Evolutionary conservation across 2,888 invertebrate genomes (phyloP), one percentile per base, ranked within the genome.

Genomic region (Caenorhabditis macrosperma): DNA sequence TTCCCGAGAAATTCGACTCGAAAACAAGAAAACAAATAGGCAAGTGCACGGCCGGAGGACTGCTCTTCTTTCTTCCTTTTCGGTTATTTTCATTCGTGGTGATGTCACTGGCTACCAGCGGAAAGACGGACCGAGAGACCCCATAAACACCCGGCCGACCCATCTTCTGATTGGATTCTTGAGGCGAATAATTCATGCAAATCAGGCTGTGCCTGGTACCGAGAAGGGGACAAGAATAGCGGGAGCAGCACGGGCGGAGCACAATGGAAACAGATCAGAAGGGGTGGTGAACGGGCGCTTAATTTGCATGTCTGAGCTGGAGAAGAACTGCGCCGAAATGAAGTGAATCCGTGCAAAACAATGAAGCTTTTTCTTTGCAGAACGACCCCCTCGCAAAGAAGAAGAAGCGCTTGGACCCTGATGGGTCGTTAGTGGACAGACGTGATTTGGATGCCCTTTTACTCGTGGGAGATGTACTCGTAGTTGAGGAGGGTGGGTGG

Each of bases 291-390:
- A 30, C 28, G 30, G 30, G 17, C 15, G 1, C 28, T 17, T 7
- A 28, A 61, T 61, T 61, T 46, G 46, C 61, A 46, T 61, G 61
- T 61, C 61, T 55, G 33, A 33, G 33, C 33, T 15, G 28, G 17
- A n/a, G 33, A 5, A 33, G 6, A 1, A n/a, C 9, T n/a, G 55
- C 9, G 6, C 17, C 33, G 20, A 20, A 38, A 38, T 38, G 38
- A 38, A 38, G 38, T 33, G 33, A 33, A 33, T 5, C 33, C 10
- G 33, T 33, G 33, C 33, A 33, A 33, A 10, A 33, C 38, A 38
- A 38, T 38, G 38, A 38, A 9, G 38, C 9, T 9, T 2, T 9
- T 15, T 5, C 38, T 38, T 38, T 33, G 33, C 33, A 33, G 33
- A n/a, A n/a, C 33, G 6, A 33, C 10, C 33, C 15, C 38, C 15